Evolutionary conservation across 2,888 invertebrate genomes (phyloP).

Genomic region (Apodemia zela): DNA sequence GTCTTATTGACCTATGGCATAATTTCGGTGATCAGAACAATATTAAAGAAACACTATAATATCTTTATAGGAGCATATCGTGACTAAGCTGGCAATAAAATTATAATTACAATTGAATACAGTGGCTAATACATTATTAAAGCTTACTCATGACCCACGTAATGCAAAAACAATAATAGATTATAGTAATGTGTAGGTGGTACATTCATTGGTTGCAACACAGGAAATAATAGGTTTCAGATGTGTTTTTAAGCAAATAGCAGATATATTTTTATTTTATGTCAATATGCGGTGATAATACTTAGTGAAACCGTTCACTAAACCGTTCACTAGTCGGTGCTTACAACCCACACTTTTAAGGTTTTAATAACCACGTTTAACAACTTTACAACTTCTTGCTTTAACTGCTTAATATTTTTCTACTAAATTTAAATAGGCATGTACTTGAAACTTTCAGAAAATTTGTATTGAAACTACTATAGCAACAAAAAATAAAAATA

Average conservation of each 20-base stretch:
- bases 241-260: slow-evolving; percentile 12
- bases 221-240: slow-evolving; percentile 19
- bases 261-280: no score
- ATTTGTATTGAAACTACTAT: no score
- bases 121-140: slow-evolving; percentile 57
- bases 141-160: slow-evolving; percentile 48
- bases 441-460: no score
- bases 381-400: no score
- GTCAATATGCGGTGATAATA: no score
- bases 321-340: no score
- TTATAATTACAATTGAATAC: slow-evolving; percentile 51
- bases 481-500: no score
- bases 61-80: slow-evolving; percentile 58
- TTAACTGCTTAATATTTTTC: no score
- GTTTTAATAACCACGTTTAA: no score
- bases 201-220: slow-evolving; percentile 18
- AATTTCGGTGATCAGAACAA: slow-evolving; percentile 32
- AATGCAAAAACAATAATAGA: slow-evolving; percentile 39
- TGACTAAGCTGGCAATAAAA: slow-evolving; percentile 61
- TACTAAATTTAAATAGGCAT: no score
- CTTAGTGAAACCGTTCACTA: no score
- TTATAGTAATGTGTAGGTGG: slow-evolving; percentile 35
- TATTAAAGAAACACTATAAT: slow-evolving; percentile 32
- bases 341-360: no score
- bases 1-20: slow-evolving; percentile 23